These are phyloP conservation scores for Vanacampus margaritifer DNA, from an alignment of 2,113 vertebrate species.

Conservation along the genomic window DNA sequence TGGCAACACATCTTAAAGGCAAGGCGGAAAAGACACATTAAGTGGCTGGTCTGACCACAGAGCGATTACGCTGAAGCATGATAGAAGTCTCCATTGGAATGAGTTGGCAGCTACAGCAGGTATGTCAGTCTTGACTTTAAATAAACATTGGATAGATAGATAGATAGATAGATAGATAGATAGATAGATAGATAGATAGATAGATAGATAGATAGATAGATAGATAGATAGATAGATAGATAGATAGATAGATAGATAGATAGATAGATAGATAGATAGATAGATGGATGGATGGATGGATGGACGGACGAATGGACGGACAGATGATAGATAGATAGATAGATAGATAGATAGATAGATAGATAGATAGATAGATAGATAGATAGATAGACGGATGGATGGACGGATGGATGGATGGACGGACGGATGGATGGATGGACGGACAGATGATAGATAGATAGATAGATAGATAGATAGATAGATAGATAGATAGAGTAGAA, in stretches of 20 bases:
- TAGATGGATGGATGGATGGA: too few species aligned
- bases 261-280: background rate
- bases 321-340: background rate
- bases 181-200: background rate
- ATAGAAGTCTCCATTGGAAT: constrained; percentile 11
- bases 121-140: background rate
- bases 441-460: too few species aligned
- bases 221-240: too few species aligned
- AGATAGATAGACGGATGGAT: background rate
- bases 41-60: constrained; percentile 22
- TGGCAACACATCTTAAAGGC: constrained; percentile 45
- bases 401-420: background rate
- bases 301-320: too few species aligned
- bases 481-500: background rate
- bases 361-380: background rate
- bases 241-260: background rate
- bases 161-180: background rate
- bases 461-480: too few species aligned
- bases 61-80: constrained; percentile 20
- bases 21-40: constrained; percentile 30
- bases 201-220: constrained; percentile 1
- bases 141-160: background rate
- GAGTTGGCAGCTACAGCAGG: background rate
- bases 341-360: too few species aligned
- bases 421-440: background rate